Base-by-base conservation (phyloP, 2,888 invertebrate species). In the Latheticus oryzae region DNA sequence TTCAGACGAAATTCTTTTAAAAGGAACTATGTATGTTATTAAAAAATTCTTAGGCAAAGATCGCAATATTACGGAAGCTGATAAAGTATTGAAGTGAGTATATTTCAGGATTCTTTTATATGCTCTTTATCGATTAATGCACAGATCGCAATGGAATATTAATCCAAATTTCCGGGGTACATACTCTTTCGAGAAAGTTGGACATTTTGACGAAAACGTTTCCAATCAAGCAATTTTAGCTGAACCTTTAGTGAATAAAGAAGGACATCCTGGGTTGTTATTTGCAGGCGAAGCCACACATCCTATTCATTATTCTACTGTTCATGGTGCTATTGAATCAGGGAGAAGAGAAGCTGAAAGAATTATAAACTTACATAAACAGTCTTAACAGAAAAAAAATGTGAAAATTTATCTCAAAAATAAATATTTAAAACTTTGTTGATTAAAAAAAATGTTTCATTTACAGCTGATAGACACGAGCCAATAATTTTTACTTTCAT, bases 121-220 rank as follows among this genome's bases (percentile, higher is more conserved):
- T n/a, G n/a, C n/a, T n/a, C n/a, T n/a, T n/a, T n/a, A 21, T 21
- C 5, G 7, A 37, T 19, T 57, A 67, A n/a, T n/a, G n/a, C n/a
- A n/a, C 73, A 88, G 89, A 64, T 85, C 90, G 0, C 79, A 76
- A 0, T 91, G 91, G 91, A 81, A 81, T 60, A 80, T 81, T 0
- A 85, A 89, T 76, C 84, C 84, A 1, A 83, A 81, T 73, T 85
- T 87, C 0, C 80, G 84, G 30, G 67, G 67, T 8, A 56, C 63
- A 1, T 64, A 66, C 12, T 66, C 65, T 0, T 67, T 50, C 24
- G 48, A 63, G 50, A 63, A 64, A n/a, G 17, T 57, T 5, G 48
- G 53, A 15, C 54, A 62, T 1, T 57, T 53, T 8, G 33, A 57
- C 19, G 12, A 37, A 24, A 37, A 45, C 1, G 17, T 12, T 23